These are phyloP conservation scores for Meliscaeva auricollis DNA, from an alignment of 2,888 invertebrate species.

Conservation along the genomic window DNA sequence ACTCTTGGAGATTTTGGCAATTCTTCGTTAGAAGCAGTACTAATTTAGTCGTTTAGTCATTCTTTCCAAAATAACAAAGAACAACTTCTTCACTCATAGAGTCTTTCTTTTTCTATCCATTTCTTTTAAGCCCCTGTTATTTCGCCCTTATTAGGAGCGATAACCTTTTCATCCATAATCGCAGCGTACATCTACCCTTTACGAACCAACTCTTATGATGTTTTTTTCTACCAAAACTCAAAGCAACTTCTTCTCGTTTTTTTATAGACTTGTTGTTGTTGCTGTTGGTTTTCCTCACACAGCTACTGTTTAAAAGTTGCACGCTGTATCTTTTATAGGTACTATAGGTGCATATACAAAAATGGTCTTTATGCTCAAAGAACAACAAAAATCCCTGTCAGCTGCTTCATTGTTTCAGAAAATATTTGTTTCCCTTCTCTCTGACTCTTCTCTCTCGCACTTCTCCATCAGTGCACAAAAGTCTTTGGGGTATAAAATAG, in stretches of 20 bases:
- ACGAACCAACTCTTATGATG: not conserved
- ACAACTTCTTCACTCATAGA: not conserved
- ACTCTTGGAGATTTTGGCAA: no score
- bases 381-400: constrained; percentile 50
- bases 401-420: constrained; percentile 49
- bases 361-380: constrained; percentile 22
- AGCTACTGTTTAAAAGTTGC: constrained; percentile 28
- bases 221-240: not conserved
- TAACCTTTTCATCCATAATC: constrained; percentile 25
- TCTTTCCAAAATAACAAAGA: not conserved
- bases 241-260: constrained; percentile 14
- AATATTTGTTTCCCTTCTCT: constrained; percentile 46
- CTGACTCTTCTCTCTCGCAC: not conserved
- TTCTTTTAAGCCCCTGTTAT: not conserved
- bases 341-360: not conserved
- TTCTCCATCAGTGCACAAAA: constrained; percentile 2
- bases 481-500: not conserved
- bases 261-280: no score
- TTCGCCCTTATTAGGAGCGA: constrained; percentile 32
- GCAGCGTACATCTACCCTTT: not conserved
- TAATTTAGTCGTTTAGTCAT: not conserved
- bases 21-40: no score
- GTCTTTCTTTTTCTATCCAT: not conserved
- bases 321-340: not conserved
- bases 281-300: not conserved